These are phyloP conservation scores for Aporophyla nigra DNA, from an alignment of 2,888 invertebrate genomes.

Conservation along the genomic window DNA sequence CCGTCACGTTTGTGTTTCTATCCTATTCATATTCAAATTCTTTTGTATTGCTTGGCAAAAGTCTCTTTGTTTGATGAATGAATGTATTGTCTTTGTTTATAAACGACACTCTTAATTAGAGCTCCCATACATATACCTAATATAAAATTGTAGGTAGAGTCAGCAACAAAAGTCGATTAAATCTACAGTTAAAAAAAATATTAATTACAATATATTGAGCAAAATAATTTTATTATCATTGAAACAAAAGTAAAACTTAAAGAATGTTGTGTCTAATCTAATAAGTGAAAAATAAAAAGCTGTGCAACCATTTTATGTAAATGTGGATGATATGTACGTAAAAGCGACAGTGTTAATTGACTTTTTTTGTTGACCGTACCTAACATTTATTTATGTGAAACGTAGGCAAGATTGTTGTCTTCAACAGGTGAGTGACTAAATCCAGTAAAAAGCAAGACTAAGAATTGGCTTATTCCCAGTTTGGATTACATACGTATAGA, in stretches of 20 bases:
- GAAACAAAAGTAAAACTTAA: too few relatives aligned
- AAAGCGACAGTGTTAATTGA: neutral
- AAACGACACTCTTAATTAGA: slow-evolving; percentile 4
- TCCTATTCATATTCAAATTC: neutral
- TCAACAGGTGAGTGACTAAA: neutral
- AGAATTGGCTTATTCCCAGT: neutral
- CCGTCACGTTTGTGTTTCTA: neutral
- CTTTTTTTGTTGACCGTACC: too few relatives aligned
- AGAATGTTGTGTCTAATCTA: too few relatives aligned
- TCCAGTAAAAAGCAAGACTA: neutral
- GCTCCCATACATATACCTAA: neutral
- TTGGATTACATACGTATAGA: neutral
- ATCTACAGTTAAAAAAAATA: too few relatives aligned
- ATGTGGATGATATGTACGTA: neutral
- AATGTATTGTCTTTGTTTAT: neutral
- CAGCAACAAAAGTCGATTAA: neutral
- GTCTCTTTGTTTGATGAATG: too few relatives aligned
- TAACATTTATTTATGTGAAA: neutral
- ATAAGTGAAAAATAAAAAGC: neutral
- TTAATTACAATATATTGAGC: too few relatives aligned
- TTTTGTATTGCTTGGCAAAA: neutral
- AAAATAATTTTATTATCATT: too few relatives aligned
- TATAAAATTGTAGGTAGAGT: neutral
- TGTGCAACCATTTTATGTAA: neutral
- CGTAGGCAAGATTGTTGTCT: neutral